Percentiles rank a stretch among this genome's conserved stretches.
These are phyloP conservation scores for Trichonephila clavipes DNA, from an alignment of 1,140 invertebrate genomes.

Conservation along the genomic window DNA sequence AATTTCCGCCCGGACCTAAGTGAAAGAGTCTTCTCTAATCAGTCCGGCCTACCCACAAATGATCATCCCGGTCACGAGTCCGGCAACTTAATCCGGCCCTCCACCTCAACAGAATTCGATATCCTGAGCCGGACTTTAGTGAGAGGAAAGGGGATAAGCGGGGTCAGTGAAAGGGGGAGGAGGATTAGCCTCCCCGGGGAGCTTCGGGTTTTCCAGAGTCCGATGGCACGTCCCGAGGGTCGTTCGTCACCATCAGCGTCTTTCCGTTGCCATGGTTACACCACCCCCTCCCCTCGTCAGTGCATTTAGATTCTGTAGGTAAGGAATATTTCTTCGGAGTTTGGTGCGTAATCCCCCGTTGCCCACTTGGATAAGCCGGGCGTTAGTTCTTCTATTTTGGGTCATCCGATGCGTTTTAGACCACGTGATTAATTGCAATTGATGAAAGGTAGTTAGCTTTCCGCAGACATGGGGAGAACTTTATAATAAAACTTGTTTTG, in stretches of 20 bases:
- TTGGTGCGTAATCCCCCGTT: background rate
- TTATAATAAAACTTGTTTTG: too few relatives aligned
- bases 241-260: conserved; percentile 70
- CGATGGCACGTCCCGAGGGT: conserved; percentile 70
- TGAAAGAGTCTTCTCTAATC: conserved; percentile 34
- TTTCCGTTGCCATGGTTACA: conserved; percentile 48
- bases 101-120: conserved; percentile 63
- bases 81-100: conserved; percentile 44
- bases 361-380: conserved; percentile 34
- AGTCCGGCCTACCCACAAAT: conserved; percentile 21
- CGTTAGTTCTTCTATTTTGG: conserved; percentile 19
- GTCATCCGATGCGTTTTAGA: background rate
- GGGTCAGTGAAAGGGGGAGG: conserved; percentile 26
- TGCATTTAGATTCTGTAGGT: conserved; percentile 39
- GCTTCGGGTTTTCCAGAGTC: conserved; percentile 71
- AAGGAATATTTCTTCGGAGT: conserved; percentile 39
- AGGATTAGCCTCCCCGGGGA: conserved; percentile 56
- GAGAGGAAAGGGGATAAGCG: conserved; percentile 23
- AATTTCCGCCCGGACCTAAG: conserved; percentile 24
- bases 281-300: conserved; percentile 39
- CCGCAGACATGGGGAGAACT: too few relatives aligned
- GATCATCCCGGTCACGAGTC: conserved; percentile 33
- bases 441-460: too few relatives aligned
- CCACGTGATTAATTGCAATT: background rate
- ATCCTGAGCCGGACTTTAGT: conserved; percentile 31